These are phyloP conservation scores for Passerina amoena DNA, from an alignment of 2,113 vertebrate species.

Conservation along the genomic window DNA sequence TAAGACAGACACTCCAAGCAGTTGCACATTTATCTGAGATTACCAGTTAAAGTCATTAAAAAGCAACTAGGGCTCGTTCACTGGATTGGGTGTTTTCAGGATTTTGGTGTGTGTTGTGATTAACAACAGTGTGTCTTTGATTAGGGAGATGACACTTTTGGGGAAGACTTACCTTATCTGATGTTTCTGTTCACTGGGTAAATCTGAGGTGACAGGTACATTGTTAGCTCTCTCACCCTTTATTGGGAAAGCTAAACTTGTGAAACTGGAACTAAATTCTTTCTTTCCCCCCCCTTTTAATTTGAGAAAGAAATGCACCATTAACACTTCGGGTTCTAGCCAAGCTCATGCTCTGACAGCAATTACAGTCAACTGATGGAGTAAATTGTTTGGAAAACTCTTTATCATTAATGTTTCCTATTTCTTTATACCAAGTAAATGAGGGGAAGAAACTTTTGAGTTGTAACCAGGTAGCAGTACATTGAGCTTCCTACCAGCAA, in stretches of 20 bases:
- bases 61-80: conserved; percentile 42
- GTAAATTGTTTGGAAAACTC: conserved; percentile 57
- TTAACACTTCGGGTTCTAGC: conserved; percentile 26
- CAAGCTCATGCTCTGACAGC: conserved; percentile 5
- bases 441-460: not conserved
- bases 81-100: conserved; percentile 34
- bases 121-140: conserved; percentile 47
- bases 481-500: not conserved
- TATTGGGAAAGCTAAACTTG: conserved; percentile 31
- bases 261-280: not conserved
- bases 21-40: conserved; percentile 70
- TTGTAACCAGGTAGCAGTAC: not conserved
- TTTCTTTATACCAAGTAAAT: not conserved
- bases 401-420: conserved; percentile 1
- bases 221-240: not conserved
- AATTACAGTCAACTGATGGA: conserved; percentile 32
- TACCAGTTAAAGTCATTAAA: conserved; percentile 70
- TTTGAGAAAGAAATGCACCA: conserved; percentile 17
- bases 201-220: not conserved
- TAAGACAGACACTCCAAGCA: conserved; percentile 57
- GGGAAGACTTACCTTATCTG: conserved; percentile 41
- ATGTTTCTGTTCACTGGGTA: not conserved
- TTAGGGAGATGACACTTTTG: conserved; percentile 13
- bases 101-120: conserved; percentile 9
- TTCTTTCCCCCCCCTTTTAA: not conserved